These are phyloP conservation scores for Ictidomys tridecemlineatus DNA, from an alignment of 2,113 vertebrate species.

Conservation along the genomic window DNA sequence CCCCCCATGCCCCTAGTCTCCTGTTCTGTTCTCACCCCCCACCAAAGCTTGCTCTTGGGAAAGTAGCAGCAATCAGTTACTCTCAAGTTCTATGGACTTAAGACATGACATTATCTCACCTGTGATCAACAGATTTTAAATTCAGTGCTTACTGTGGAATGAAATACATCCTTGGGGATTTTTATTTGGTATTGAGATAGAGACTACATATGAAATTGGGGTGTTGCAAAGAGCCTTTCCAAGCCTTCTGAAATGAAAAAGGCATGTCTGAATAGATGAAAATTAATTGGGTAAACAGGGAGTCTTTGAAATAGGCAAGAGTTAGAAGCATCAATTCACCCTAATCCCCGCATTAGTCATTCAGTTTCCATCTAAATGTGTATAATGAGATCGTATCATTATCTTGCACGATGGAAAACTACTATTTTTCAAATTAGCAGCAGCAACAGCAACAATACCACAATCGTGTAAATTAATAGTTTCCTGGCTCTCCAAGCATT, in stretches of 20 bases:
- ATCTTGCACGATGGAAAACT: not conserved
- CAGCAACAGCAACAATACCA: not conserved
- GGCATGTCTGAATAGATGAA: not conserved
- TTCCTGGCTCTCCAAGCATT: not conserved
- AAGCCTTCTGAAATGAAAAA: not conserved
- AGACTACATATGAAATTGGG: not conserved
- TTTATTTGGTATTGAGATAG: not conserved
- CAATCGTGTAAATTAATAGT: not conserved
- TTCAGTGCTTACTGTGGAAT: not conserved
- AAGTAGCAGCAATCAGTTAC: not conserved
- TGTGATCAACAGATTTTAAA: not conserved
- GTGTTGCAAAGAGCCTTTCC: not conserved
- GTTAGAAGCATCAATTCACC: not conserved
- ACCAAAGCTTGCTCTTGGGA: not conserved
- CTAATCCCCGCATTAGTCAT: not conserved
- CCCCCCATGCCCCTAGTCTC: not conserved
- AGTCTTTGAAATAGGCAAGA: not conserved
- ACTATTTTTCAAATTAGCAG: not conserved
- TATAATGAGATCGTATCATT: not conserved
- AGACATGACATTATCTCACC: not conserved
- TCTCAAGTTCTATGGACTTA: not conserved
- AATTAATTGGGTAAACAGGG: not conserved
- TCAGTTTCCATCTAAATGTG: not conserved
- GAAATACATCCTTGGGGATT: not conserved
- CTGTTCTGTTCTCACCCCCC: not conserved